Evolutionary conservation across 2,113 vertebrate genomes (phyloP).

Genomic region (Eulemur macaco): DNA sequence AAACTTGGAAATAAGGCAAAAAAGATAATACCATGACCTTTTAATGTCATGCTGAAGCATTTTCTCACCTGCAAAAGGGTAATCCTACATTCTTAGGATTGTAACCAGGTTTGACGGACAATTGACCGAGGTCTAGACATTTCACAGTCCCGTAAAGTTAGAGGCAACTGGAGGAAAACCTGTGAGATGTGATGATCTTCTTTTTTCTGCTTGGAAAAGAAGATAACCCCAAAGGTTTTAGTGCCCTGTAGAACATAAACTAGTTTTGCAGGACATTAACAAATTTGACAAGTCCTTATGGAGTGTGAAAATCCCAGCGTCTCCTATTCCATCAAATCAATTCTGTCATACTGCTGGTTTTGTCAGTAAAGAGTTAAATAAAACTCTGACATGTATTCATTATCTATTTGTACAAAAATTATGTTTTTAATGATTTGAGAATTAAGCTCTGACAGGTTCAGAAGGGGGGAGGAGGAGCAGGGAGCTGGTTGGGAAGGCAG

Average conservation of each 20-base stretch:
- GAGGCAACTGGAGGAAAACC: not conserved
- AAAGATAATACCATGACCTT: not conserved
- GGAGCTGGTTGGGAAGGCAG: not conserved
- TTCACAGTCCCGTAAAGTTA: not conserved
- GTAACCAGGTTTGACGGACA: not conserved
- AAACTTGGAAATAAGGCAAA: not conserved
- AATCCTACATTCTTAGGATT: not conserved
- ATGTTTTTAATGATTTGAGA: conserved; percentile 49
- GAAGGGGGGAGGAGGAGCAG: not conserved
- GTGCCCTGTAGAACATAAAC: not conserved
- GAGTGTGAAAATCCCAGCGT: not conserved
- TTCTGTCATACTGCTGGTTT: conserved; percentile 26
- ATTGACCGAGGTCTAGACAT: not conserved
- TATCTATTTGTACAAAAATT: conserved; percentile 55
- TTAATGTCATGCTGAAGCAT: not conserved
- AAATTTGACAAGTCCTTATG: not conserved
- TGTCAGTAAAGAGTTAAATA: conserved; percentile 43
- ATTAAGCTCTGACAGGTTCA: conserved; percentile 14
- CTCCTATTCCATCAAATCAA: not conserved
- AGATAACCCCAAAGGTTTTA: not conserved
- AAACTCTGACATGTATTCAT: conserved; percentile 54
- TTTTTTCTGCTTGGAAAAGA: not conserved
- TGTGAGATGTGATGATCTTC: not conserved
- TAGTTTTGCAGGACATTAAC: not conserved
- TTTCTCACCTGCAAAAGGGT: not conserved